Evolutionary conservation across 2,888 invertebrate species (phyloP), one percentile per base, ranked within the genome.

Genomic region (Cylindroiulus punctatus): DNA sequence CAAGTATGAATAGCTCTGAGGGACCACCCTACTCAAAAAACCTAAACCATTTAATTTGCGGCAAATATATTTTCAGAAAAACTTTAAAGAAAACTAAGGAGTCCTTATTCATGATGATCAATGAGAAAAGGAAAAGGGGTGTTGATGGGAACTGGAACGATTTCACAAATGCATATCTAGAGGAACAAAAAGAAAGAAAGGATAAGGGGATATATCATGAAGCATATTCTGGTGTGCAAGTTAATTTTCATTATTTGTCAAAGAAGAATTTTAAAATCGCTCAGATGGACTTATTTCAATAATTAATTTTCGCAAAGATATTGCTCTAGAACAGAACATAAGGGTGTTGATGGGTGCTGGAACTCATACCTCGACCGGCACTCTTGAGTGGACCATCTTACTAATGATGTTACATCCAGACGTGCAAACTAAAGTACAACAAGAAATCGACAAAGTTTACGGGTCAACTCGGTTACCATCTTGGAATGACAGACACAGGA

Each of bases 401-500:
- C 81, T 81, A 81, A 81, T 87, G 85, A 82, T 82, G 47, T 17
- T 22, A n/a, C 10, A 47, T 19, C 87, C 87, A 12, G 85, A 87
- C 85, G 82, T 87, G 17, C 85, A 87, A 47, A 42, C 32, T 2
- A 87, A 87, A 85, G 32, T 87, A 4, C 87, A 87, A 26, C 47
- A 82, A 14, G 87, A 87, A 52, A 81, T 87, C 5, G 87, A 87
- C 81, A 57, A 30, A 17, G 86, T 84, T 5, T 57, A 84, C 26
- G 87, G 87, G 36, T 22, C 17, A 19, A 26, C 65, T 17, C 19
- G 84, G 42, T 36, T 57, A 10, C 86, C 87, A 5, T 83, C 87
- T 8, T 76, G 30, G 0, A 22, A 36, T 22, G 87, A 87, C 81
- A 26, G 36, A 17, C 19, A 36, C 0, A 81, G 32, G 32, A 83